Evolutionary conservation across 2,888 invertebrate species (phyloP), one percentile per base, ranked within the genome.

Genomic region (Synanthedon formicaeformis): DNA sequence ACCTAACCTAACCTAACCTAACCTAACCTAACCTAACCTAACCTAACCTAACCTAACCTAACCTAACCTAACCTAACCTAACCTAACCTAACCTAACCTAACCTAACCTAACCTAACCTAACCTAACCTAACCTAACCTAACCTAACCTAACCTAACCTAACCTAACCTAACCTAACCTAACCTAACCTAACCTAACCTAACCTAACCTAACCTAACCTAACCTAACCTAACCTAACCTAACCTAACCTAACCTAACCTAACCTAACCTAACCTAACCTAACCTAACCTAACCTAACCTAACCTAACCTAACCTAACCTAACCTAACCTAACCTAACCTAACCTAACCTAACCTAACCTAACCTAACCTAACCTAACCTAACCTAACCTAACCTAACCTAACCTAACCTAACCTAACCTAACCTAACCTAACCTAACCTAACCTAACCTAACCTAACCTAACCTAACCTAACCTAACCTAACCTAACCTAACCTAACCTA

Each of bases 401-500:
- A 49, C 49, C 49, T 49, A 49, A 49, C 49, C 49, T 49, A 49
- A 49, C 49, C 41, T 41, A 41, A 41, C 41, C 53, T 45, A 52
- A 52, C 52, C 52, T 45, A 52, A 52, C 52, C 52, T 45, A 51
- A 51, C 51, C 51, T 40, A 51, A 51, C 51, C 51, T 40, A 51
- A 51, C 51, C 51, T 40, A 51, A 41, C 34, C 41, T 41, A 41
- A 41, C 41, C 41, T 41, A 41, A 41, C 41, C 41, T 41, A 41
- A 41, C 41, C 41, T 41, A 41, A 52, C 41, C 27, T 41, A 14
- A 52, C 13, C 52, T 52, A 52, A 52, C 52, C 52, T 52, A 52
- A 52, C 52, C 52, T 52, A 53, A 53, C 53, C 53, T 51, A 53
- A 53, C 53, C 53, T 53, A 51, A 51, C 51, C 51, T 53, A 53